Evolutionary conservation across 92 coral and sea anemone genomes (phyloP), one percentile per base, ranked within the genome.

Genomic region (Phenganax subtilis): DNA sequence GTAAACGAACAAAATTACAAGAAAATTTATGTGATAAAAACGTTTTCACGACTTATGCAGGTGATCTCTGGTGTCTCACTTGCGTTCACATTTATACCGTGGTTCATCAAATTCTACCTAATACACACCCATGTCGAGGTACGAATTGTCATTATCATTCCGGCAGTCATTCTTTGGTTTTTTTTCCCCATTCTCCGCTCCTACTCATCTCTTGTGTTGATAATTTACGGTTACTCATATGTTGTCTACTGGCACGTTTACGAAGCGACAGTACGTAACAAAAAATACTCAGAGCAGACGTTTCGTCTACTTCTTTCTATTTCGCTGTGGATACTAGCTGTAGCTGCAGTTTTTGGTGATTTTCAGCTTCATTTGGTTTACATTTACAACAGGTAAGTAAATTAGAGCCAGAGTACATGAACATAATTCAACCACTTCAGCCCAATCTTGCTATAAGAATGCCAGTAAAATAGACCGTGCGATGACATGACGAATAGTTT

Each of bases 21-120:
- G 7, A 12, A 64, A 27, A 17, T 17, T 10, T 20, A 64, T 10
- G 6, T 6, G 44, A 1, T 14, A 51, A 59, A 58, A 52, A 71
- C 65, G 25, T 17, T 61, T 12, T 30, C 54, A 20, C 59, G 72
- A 10, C 84, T 84, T 59, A 61, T 89, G 29, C 88, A 90, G 75
- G 25, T 90, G 6, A 10, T 89, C 12, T 25, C 88, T 30, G 97
- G 93, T 0, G 54, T 70, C 51, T 3, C 79, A 68, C 71, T 83
- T 51, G 86, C 62, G 25, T 47, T 83, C 8, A 37, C 76, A 20
- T 75, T 83, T 83, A 16, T 72, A 12, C 86, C 86, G 8, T 83
- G 86, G 86, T 83, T 75, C 55, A 61, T 83, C 56, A 15, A 83
- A 12, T 71, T 57, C 51, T 83, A 47, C 27, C 62, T 83, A 11